phyloP scores from a whole-genome alignment of 1,140 invertebrate genomes.

The Hormaphis cornu region DNA sequence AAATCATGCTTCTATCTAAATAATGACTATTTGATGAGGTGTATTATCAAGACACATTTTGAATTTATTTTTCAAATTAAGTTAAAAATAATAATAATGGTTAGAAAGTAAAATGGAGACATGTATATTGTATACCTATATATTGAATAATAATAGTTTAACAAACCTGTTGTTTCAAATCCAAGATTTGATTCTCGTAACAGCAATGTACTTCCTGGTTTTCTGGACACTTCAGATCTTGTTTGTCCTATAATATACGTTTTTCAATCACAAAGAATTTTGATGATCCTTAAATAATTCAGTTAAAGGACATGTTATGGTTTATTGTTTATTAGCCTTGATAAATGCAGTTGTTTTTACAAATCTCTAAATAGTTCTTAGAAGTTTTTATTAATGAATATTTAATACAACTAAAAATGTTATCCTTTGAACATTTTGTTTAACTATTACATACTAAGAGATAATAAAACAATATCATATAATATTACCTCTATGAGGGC shows the following conservation, averaged over 20 bases:
- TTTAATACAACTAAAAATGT: not conserved
- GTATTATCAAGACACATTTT: conserved; percentile 21
- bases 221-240: conserved; percentile 13
- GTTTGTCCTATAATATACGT: conserved; percentile 14
- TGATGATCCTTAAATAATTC: conserved; percentile 22
- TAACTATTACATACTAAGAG: not conserved
- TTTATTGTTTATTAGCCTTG: conserved; percentile 11
- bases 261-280: not conserved
- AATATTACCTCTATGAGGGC: conserved; percentile 21
- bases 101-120: conserved; percentile 5
- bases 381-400: not conserved
- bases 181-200: conserved; percentile 27
- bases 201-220: conserved; percentile 18
- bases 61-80: conserved; percentile 5
- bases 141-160: not conserved
- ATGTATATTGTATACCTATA: not conserved
- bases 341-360: not conserved
- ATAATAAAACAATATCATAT: not conserved
- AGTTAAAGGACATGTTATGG: not conserved
- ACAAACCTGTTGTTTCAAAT: conserved; percentile 31
- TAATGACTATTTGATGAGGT: not conserved
- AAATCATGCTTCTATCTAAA: conserved; percentile 13
- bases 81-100: not conserved
- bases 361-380: not conserved
- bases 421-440: not conserved